Conservation (phyloP, 2,113 vertebrate species). For the Tupaia chinensis region DNA sequence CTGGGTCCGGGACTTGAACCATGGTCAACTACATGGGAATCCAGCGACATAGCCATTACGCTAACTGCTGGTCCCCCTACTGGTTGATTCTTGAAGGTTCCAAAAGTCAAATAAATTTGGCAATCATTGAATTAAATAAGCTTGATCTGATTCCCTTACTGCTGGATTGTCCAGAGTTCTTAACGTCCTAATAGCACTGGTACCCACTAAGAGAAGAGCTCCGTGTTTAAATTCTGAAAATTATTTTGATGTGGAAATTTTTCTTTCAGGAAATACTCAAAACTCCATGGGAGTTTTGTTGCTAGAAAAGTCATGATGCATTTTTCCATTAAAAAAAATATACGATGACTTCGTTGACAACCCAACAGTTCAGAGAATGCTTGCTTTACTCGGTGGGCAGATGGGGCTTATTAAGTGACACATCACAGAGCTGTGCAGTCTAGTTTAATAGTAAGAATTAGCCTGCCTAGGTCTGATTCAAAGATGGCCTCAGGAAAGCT, state of each 20-base stretch:
- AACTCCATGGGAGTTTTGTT: neutral
- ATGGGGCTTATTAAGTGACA: neutral
- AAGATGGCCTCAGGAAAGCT: neutral
- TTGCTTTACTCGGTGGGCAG: neutral
- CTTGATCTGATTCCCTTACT: neutral
- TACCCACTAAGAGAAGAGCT: neutral
- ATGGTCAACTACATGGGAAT: too few relatives aligned
- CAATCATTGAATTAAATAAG: conserved; percentile 12
- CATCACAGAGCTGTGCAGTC: neutral
- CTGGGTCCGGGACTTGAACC: too few relatives aligned
- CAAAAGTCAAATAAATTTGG: neutral
- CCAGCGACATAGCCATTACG: too few relatives aligned
- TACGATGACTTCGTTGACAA: too few relatives aligned
- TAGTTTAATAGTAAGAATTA: neutral
- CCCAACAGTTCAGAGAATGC: neutral
- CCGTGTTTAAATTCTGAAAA: neutral
- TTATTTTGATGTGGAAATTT: neutral
- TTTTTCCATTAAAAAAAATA: too few relatives aligned
- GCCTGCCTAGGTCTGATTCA: neutral
- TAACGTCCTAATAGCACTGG: neutral
- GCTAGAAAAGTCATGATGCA: too few relatives aligned
- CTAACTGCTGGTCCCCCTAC: neutral
- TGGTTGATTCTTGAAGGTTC: neutral
- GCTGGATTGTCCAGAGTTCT: neutral
- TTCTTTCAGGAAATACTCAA: neutral